phyloP scores from a whole-genome alignment of 2,113 vertebrate genomes.

The Colinus virginianus region DNA sequence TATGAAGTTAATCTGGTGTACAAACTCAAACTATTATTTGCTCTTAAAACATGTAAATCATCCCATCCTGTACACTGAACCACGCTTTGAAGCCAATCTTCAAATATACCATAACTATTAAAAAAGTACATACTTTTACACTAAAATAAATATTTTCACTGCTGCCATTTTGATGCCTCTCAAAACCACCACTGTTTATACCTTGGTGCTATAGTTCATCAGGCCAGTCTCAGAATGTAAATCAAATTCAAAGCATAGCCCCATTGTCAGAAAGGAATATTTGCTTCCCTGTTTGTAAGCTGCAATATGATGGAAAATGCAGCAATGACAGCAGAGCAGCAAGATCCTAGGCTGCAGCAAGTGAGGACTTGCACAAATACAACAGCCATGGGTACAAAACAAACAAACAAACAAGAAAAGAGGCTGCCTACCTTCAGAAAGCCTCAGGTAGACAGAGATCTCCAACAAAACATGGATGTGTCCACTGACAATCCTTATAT shows the following conservation, averaged over 20 bases:
- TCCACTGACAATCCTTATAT: no score
- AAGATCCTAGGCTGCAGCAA: no score
- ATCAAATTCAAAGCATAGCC: not conserved
- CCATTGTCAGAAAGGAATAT: not conserved
- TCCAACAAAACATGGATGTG: no score
- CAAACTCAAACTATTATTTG: not conserved
- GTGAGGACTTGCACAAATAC: no score
- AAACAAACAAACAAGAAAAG: no score
- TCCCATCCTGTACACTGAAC: not conserved
- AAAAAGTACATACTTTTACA: not conserved
- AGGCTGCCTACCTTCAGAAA: no score
- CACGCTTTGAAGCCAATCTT: not conserved
- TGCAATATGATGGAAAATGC: no score
- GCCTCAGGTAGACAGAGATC: no score
- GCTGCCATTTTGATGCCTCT: not conserved
- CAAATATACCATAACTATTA: not conserved
- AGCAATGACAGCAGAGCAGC: no score
- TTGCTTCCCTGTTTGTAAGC: not conserved
- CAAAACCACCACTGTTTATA: not conserved
- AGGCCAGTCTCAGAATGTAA: not conserved
- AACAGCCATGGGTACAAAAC: no score
- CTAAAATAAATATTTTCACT: not conserved
- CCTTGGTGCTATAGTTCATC: not conserved
- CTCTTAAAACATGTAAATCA: not conserved
- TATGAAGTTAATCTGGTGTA: not conserved